phyloP scores from a whole-genome alignment of 2,888 invertebrate species.

The Crocallis elinguaria region DNA sequence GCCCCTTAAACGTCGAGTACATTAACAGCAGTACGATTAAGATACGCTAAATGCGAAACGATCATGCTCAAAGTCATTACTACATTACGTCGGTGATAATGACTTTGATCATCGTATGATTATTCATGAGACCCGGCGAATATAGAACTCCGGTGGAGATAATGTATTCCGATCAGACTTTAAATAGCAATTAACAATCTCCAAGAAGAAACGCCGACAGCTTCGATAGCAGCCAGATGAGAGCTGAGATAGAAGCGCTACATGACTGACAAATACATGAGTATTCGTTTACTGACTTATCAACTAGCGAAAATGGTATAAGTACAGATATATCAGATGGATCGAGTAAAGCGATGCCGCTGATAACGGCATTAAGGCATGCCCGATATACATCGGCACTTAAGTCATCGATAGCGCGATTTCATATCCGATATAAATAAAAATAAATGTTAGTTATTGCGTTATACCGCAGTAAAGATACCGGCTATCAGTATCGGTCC shows the following conservation, averaged over 20 bases:
- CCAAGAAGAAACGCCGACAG: constrained; percentile 26
- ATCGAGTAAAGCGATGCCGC: constrained; percentile 64
- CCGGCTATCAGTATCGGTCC: constrained; percentile 39
- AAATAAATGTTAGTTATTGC: constrained; percentile 72
- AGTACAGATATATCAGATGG: constrained; percentile 60
- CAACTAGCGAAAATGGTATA: constrained; percentile 55
- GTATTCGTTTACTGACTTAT: constrained; percentile 35
- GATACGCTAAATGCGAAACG: constrained; percentile 29
- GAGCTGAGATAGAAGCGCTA: not conserved
- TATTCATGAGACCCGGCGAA: constrained; percentile 32
- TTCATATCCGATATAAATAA: constrained; percentile 75
- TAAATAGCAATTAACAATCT: constrained; percentile 16
- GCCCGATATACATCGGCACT: constrained; percentile 76
- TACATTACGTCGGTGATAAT: constrained; percentile 36
- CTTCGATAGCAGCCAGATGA: not conserved
- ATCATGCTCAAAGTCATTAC: constrained; percentile 32
- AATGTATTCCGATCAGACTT: constrained; percentile 16
- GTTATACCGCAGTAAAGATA: constrained; percentile 73
- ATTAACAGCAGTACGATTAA: constrained; percentile 34
- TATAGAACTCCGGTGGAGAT: constrained; percentile 7
- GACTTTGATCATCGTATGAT: constrained; percentile 24
- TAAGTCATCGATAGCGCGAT: constrained; percentile 63
- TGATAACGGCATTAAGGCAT: constrained; percentile 65
- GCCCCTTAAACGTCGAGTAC: constrained; percentile 5
- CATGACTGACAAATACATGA: constrained; percentile 11